A percentile compares a stretch with the other conserved stretches of the same genome.
These are phyloP conservation scores for Corythaeola cristata DNA, from an alignment of 2,113 vertebrate species.

Conservation along the genomic window DNA sequence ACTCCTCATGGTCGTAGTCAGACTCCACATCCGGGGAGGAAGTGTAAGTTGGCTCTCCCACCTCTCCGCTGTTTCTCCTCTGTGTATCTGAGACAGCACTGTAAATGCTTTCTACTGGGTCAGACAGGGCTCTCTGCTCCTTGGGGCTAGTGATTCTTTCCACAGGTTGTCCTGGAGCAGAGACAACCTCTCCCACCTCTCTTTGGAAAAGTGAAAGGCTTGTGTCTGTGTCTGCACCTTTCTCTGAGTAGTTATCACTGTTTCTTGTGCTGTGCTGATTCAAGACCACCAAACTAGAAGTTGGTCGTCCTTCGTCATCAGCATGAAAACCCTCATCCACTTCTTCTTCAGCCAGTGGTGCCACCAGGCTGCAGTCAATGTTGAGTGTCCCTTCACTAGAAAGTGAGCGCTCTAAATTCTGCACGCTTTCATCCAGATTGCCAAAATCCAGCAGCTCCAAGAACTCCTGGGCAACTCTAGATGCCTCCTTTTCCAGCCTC, in stretches of 20 bases:
- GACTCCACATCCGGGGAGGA: conserved; percentile 85
- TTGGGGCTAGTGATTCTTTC: background rate
- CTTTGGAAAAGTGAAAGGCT: background rate
- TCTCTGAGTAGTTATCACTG: background rate
- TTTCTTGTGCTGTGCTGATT: background rate
- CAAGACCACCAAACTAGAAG: conserved; percentile 68
- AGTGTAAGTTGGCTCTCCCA: conserved; percentile 83
- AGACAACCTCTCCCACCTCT: background rate
- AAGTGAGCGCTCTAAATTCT: conserved; percentile 79
- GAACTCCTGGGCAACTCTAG: conserved; percentile 88
- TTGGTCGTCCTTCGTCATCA: conserved; percentile 77
- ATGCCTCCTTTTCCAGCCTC: conserved; percentile 87
- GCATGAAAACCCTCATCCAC: conserved; percentile 87
- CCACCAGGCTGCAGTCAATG: conserved; percentile 77
- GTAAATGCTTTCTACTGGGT: conserved; percentile 66
- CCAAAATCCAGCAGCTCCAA: conserved; percentile 90
- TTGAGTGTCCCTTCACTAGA: conserved; percentile 86
- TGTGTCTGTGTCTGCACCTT: background rate
- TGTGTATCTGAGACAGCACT: conserved; percentile 75
- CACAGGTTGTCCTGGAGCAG: background rate
- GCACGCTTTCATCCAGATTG: conserved; percentile 70
- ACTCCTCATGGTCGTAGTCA: conserved; percentile 89
- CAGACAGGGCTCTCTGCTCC: background rate
- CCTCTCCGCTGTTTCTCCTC: conserved; percentile 62
- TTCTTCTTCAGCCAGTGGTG: conserved; percentile 84